Evolutionary conservation across 2,888 invertebrate genomes (phyloP), one percentile per base, ranked within the genome.

Genomic region (Hydraecia micacea): DNA sequence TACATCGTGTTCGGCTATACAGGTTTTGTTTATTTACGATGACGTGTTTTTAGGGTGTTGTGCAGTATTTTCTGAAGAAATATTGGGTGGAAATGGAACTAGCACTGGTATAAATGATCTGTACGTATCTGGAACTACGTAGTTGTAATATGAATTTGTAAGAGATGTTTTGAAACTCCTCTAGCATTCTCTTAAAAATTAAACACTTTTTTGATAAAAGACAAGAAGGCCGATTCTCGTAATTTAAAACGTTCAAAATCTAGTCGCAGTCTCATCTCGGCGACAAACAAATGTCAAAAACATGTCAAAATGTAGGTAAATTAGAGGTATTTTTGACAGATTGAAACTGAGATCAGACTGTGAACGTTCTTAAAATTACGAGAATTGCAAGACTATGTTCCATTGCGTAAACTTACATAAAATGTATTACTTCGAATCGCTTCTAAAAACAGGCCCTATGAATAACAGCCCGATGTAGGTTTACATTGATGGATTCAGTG

Each of bases 1-100:
- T 55, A 83, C 86, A 60, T 65, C 72, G 49, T 60, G 83, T 55
- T 58, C 28, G 3, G 49, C 36, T 66, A 46, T 52, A 55, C 62
- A 62, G 36, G 60, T 32, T 62, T 67, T 78, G 60, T 80, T 84
- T 80, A 79, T 79, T 84, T 66, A 8, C 1, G 21, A 70, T 79
- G 70, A 52, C 28, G 49, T 70, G 6, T 84, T 80, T 77, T 58
- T 39, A 36, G 18, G 36, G 18, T 52, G 18, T 36, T 32, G n/a
- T 52, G 49, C 18, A 36, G 36, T 28, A n/a, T 65, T 65, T 81
- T 79, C 77, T 25, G 1, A 77, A 55, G 39, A 15, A 32, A 68
- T 65, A 69, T 42, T 65, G 7, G 13, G 9, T n/a, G 21, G 28
- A 36, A 42, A 39, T 52, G 7, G 15, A 5, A 39, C 18, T n/a